phyloP scores from a whole-genome alignment of 2,888 invertebrate species.

The Limenitis camilla region DNA sequence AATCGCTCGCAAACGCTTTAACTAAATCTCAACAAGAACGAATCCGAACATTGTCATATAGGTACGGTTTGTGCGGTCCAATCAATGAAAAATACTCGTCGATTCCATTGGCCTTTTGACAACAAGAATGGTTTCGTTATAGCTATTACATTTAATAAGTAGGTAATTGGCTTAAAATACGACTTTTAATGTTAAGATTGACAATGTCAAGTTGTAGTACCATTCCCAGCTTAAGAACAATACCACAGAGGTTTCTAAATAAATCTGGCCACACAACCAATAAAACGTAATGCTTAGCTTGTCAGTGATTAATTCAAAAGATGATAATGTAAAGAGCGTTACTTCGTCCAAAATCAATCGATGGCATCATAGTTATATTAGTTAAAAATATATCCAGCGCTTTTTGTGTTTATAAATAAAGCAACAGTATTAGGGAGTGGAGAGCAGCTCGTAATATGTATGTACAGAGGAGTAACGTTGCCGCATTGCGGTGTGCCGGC shows the following conservation, averaged over 20 bases:
- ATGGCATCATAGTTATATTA: slow-evolving; percentile 23
- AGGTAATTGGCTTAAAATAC: too few species aligned
- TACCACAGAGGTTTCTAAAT: too few species aligned
- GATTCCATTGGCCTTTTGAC: slow-evolving; percentile 1
- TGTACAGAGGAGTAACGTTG: slow-evolving; percentile 63
- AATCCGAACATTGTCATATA: slow-evolving; percentile 27
- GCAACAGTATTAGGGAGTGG: slow-evolving; percentile 49
- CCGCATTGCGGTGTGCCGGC: slow-evolving; percentile 69
- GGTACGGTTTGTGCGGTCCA: slow-evolving; percentile 25
- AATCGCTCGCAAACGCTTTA: slow-evolving; percentile 59
- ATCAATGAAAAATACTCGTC: slow-evolving; percentile 22
- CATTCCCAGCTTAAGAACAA: not conserved
- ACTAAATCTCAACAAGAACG: slow-evolving; percentile 34
- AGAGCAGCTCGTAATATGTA: slow-evolving; percentile 55
- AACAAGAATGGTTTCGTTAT: too few species aligned
- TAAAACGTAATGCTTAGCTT: too few species aligned
- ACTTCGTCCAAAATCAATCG: slow-evolving; percentile 8
- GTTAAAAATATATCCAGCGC: slow-evolving; percentile 31
- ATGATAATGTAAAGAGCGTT: not conserved
- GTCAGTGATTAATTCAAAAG: not conserved
- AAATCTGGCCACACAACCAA: too few species aligned
- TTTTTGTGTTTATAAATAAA: slow-evolving; percentile 44
- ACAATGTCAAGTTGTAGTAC: not conserved
- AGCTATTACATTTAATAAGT: too few species aligned
- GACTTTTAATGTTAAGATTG: too few species aligned